Percentiles rank a stretch among this genome's conserved stretches.
Conservation (phyloP, 1,140 invertebrate genomes). For the Nasonia giraulti region DNA sequence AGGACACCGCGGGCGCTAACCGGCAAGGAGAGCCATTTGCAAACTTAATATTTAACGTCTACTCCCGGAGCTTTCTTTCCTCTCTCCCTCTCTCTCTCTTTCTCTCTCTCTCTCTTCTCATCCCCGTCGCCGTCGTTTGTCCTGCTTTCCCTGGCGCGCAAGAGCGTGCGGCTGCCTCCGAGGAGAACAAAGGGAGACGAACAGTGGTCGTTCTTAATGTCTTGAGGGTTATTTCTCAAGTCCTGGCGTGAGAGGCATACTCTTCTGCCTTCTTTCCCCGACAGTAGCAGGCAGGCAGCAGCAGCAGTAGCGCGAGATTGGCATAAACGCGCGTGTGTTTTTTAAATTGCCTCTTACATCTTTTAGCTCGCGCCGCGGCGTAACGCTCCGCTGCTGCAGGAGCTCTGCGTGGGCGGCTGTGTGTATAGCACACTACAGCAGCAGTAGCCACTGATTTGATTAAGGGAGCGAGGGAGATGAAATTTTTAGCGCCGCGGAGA, state of each 20-base stretch:
- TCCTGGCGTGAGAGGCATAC: constrained; percentile 35
- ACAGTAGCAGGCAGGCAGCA: too few relatives aligned
- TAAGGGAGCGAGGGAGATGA: constrained; percentile 36
- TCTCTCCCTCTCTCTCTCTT: neutral
- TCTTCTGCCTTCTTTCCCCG: constrained; percentile 5
- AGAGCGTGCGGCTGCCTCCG: neutral
- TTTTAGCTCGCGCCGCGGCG: constrained; percentile 20
- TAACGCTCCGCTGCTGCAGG: constrained; percentile 35
- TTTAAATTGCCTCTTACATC: constrained; percentile 50
- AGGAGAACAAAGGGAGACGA: constrained; percentile 44
- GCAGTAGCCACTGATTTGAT: constrained; percentile 45
- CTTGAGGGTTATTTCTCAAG: constrained; percentile 52
- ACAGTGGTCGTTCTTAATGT: constrained; percentile 43
- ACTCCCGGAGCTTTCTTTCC: neutral
- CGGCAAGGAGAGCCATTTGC: constrained; percentile 33
- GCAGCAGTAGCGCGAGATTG: constrained; percentile 21
- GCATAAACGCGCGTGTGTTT: constrained; percentile 46
- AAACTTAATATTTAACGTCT: constrained; percentile 49
- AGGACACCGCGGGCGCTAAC: constrained; percentile 6
- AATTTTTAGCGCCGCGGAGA: constrained; percentile 46
- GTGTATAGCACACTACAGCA: constrained; percentile 17
- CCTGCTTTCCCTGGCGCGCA: constrained; percentile 3
- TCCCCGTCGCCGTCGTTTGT: constrained; percentile 2
- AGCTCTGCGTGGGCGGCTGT: constrained; percentile 18
- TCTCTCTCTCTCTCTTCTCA: too few relatives aligned